These are phyloP conservation scores for Frankliniella fusca DNA, from an alignment of 2,888 invertebrate genomes.

Conservation along the genomic window DNA sequence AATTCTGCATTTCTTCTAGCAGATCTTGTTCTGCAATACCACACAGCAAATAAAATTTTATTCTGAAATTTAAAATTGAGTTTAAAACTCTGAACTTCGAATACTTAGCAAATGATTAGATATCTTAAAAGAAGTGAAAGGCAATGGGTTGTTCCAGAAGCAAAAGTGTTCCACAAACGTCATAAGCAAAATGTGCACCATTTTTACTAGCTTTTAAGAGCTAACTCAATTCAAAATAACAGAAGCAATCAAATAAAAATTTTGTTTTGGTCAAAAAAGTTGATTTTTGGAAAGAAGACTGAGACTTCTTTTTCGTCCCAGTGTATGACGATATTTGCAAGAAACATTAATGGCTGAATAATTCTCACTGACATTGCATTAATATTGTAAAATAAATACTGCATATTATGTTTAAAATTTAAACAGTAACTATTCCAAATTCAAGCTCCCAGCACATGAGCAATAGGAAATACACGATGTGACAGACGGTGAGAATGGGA, in stretches of 20 bases:
- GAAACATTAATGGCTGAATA: too few relatives aligned
- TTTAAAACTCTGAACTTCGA: too few relatives aligned
- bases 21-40: not conserved
- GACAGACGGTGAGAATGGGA: not conserved
- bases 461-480: not conserved
- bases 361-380: too few relatives aligned
- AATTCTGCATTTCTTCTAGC: not conserved
- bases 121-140: constrained; percentile 33
- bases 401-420: not conserved
- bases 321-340: not conserved
- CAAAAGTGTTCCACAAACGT: constrained; percentile 6
- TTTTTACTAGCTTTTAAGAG: not conserved
- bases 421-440: not conserved
- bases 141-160: too few relatives aligned
- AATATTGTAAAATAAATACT: too few relatives aligned
- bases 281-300: too few relatives aligned
- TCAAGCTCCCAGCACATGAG: not conserved
- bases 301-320: too few relatives aligned
- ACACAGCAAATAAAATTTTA: not conserved
- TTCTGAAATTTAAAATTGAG: too few relatives aligned
- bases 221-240: not conserved
- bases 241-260: too few relatives aligned
- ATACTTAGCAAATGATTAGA: too few relatives aligned
- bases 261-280: too few relatives aligned
- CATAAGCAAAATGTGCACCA: constrained; percentile 1